These are phyloP conservation scores for Lichenostomus cassidix DNA, from an alignment of 2,113 vertebrate genomes.

Conservation along the genomic window DNA sequence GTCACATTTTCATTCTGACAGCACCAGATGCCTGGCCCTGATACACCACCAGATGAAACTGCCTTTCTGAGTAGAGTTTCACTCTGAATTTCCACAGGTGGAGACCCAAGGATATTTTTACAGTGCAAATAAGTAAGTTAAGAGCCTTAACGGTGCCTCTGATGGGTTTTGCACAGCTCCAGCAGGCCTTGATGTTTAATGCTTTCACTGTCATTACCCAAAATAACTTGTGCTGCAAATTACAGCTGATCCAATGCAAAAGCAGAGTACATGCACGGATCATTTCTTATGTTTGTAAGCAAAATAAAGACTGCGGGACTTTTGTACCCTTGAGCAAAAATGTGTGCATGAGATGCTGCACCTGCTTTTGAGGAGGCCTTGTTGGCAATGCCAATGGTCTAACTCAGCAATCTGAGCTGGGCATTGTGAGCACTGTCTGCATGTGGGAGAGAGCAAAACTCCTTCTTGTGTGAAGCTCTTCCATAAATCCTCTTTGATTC, in stretches of 20 bases:
- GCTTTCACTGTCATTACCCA: background rate
- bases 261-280: background rate
- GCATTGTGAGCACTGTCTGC: background rate
- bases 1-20: background rate
- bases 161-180: background rate
- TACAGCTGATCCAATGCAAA: background rate
- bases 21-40: background rate
- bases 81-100: background rate
- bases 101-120: background rate
- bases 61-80: background rate
- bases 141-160: background rate
- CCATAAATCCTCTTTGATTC: background rate
- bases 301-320: background rate
- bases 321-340: background rate
- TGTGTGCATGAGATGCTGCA: background rate
- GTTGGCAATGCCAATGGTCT: background rate
- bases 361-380: background rate
- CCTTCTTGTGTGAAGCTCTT: background rate
- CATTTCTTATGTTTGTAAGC: background rate
- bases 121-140: background rate
- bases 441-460: background rate
- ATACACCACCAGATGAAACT: background rate
- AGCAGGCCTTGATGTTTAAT: background rate
- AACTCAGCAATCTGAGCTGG: background rate
- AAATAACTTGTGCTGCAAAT: background rate